Evolutionary conservation across 2,888 invertebrate species (phyloP).

Genomic region (Andrena fulva): DNA sequence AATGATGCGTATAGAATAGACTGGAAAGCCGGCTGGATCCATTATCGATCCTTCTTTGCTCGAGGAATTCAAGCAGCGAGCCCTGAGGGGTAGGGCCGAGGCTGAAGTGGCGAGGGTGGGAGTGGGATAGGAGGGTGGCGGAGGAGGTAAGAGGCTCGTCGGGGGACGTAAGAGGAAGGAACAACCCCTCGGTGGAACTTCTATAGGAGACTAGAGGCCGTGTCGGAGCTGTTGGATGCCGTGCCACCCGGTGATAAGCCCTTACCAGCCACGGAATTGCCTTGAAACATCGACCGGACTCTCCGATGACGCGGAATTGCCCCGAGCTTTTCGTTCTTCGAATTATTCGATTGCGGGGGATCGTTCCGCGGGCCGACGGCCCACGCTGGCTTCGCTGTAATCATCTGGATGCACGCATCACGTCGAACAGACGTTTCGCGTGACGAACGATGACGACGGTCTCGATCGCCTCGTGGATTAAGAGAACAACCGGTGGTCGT

Average conservation of each 20-base stretch:
- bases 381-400: conserved; percentile 43
- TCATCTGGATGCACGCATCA: conserved; percentile 52
- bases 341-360: conserved; percentile 66
- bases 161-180: conserved; percentile 43
- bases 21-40: conserved; percentile 79
- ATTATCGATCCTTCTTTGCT: conserved; percentile 78
- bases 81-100: conserved; percentile 23
- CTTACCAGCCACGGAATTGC: conserved; percentile 75
- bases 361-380: conserved; percentile 39
- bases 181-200: conserved; percentile 61
- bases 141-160: conserved; percentile 50
- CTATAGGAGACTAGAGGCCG: conserved; percentile 64
- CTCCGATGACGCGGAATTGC: conserved; percentile 72
- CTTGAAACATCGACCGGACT: conserved; percentile 76
- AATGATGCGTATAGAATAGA: conserved; percentile 83
- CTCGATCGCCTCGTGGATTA: conserved; percentile 2
- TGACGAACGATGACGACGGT: conserved; percentile 25
- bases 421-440: conserved; percentile 42
- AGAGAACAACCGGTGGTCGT: conserved; percentile 17
- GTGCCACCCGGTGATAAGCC: conserved; percentile 79
- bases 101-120: conserved; percentile 23
- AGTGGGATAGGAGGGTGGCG: conserved; percentile 5
- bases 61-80: conserved; percentile 68
- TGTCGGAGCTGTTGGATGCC: conserved; percentile 70
- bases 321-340: conserved; percentile 66